Evolutionary conservation across 2,113 vertebrate genomes (phyloP), one percentile per base, ranked within the genome.

Genomic region (Rostratula benghalensis): DNA sequence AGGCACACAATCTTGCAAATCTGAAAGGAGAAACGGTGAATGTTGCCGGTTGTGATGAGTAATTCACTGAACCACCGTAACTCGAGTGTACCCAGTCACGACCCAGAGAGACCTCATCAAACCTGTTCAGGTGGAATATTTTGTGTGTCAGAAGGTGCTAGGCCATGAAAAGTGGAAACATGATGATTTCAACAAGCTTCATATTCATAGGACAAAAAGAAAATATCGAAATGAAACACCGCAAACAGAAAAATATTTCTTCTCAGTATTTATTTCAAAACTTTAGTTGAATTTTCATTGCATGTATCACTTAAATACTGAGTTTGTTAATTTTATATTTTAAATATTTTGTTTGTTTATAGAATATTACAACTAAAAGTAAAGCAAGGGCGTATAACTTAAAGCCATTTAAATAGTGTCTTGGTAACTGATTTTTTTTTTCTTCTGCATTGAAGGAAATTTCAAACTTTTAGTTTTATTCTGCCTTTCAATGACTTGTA

Each of bases 21-120:
- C 18, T 27, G 28, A 37, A 77, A 54, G 51, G 20, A 57, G 54
- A 85, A 85, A n/a, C 15, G 1, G 1, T 80, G 27, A 35, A 20
- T 7, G 3, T 50, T 7, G 0, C 37, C 73, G 51, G 11, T 73
- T 89, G 17, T 3, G 30, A 78, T 18, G 11, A 70, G 27, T 63
- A 77, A 69, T 37, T 88, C 70, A 54, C 82, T 70, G 69, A 92
- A 78, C 25, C 23, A 18, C 39, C 12, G 0, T 56, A 68, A 75
- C 35, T 64, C 1, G 0, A 28, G 35, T 15, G 16, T 33, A 60
- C 43, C 21, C 0, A 0, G 64, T 79, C n/a, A 59, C 24, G 39
- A 28, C 21, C 48, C 45, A 31, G 35, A 68, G 12, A 90, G n/a
- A 91, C 30, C 41, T 80, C 31, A 39, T n/a, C 45, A 56, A 60